Conservation (phyloP, 2,888 invertebrate species). For the Cinara cedri region DNA sequence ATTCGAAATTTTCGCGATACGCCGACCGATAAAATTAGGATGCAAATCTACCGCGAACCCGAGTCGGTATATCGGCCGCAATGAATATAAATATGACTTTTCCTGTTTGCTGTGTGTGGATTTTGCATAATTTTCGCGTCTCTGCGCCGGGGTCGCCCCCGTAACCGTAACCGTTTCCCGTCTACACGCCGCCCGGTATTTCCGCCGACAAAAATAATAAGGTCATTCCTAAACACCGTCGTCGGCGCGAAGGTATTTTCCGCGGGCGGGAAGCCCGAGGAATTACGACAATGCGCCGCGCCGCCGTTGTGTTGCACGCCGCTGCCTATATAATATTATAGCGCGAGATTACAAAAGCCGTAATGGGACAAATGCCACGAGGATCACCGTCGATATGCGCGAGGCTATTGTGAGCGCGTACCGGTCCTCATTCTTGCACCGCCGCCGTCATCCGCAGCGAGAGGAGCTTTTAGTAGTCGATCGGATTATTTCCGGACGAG, state of each 20-base stretch:
- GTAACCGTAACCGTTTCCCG: constrained; percentile 23
- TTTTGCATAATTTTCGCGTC: constrained; percentile 55
- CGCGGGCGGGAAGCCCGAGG: background rate
- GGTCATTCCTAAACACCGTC: constrained; percentile 51
- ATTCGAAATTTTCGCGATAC: background rate
- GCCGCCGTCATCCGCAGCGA: no score
- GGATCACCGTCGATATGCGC: no score
- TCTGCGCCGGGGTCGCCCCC: background rate
- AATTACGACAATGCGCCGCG: background rate
- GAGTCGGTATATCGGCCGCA: constrained; percentile 36
- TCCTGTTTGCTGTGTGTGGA: background rate
- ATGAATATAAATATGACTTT: constrained; percentile 53
- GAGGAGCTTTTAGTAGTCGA: no score
- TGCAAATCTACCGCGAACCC: constrained; percentile 54
- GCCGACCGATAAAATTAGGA: constrained; percentile 36
- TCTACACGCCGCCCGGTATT: background rate
- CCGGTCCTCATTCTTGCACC: no score
- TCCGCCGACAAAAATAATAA: constrained; percentile 29
- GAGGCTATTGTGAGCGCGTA: no score
- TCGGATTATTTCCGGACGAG: no score
- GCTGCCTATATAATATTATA: no score
- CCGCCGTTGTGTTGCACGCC: background rate
- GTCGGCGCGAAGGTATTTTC: constrained; percentile 19
- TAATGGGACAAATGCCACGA: no score
- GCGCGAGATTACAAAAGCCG: no score